A percentile compares a stretch with the other conserved stretches of the same genome.
These are phyloP conservation scores for Lycophotia porphyrea DNA, from an alignment of 2,888 invertebrate species.

Conservation along the genomic window DNA sequence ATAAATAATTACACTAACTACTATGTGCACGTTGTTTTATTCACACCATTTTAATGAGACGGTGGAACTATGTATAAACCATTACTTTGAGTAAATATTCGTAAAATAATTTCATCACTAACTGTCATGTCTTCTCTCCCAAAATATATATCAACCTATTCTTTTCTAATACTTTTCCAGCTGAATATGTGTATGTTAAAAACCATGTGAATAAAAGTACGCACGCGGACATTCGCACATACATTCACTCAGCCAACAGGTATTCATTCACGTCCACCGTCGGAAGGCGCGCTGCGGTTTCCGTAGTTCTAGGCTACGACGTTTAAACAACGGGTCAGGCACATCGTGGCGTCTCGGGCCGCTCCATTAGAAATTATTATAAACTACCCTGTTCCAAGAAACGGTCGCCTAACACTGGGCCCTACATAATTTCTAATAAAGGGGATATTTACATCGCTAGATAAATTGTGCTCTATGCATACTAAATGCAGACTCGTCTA, in stretches of 20 bases:
- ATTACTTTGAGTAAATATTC: conserved; percentile 62
- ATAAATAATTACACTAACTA: conserved; percentile 82
- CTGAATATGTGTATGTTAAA: conserved; percentile 39
- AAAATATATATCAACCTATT: conserved; percentile 49
- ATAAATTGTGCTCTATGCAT: conserved; percentile 76
- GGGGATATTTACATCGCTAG: conserved; percentile 66
- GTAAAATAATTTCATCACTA: conserved; percentile 63
- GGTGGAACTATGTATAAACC: conserved; percentile 41
- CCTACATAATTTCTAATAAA: conserved; percentile 67
- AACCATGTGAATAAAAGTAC: conserved; percentile 61
- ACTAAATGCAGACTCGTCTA: conserved; percentile 86
- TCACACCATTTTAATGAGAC: conserved; percentile 68
- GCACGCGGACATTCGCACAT: conserved; percentile 49
- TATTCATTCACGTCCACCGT: conserved; percentile 63
- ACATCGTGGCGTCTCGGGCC: conserved; percentile 81
- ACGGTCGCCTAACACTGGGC: conserved; percentile 46
- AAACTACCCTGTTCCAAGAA: conserved; percentile 65
- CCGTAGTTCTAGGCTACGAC: conserved; percentile 68
- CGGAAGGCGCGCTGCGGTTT: conserved; percentile 75
- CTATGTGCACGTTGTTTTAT: conserved; percentile 63
- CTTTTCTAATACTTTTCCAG: conserved; percentile 21
- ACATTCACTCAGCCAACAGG: conserved; percentile 58
- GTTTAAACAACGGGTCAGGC: conserved; percentile 80
- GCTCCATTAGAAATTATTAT: conserved; percentile 68
- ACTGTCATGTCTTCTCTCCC: conserved; percentile 57